Evolutionary conservation across 1,140 invertebrate species (phyloP).

Genomic region (Nasonia longicornis): DNA sequence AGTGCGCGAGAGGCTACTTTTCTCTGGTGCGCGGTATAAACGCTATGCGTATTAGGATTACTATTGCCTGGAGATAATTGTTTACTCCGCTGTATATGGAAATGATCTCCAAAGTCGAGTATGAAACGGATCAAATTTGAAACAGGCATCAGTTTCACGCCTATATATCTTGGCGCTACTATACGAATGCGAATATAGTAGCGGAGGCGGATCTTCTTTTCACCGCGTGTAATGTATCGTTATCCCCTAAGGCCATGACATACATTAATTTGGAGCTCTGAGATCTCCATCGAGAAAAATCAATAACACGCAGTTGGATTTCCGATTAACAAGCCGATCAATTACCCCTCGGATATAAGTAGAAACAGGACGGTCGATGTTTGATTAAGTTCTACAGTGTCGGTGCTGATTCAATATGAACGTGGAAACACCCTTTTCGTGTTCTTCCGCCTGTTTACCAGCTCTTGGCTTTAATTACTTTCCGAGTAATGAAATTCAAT

Average conservation of each 20-base stretch:
- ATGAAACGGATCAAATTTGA: no score
- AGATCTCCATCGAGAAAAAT: background rate
- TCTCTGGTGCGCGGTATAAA: no score
- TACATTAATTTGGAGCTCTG: background rate
- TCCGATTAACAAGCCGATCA: background rate
- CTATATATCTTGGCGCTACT: no score
- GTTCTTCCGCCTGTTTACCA: background rate
- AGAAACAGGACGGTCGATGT: background rate
- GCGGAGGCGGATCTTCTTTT: no score
- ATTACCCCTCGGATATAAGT: background rate
- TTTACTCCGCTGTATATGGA: no score
- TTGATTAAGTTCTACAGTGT: background rate
- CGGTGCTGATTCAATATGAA: constrained; percentile 1
- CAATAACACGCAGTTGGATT: background rate
- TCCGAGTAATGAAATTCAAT: background rate
- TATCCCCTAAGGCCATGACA: background rate
- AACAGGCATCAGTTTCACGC: no score
- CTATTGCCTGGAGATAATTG: no score
- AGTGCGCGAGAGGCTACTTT: background rate
- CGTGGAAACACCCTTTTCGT: constrained; percentile 8
- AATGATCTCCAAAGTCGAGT: no score
- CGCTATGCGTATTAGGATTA: no score
- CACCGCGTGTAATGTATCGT: no score
- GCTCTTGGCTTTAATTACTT: background rate
- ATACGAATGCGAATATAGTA: no score